phyloP scores from a whole-genome alignment of 2,888 invertebrate genomes.

The Sarcophaga variegata region DNA sequence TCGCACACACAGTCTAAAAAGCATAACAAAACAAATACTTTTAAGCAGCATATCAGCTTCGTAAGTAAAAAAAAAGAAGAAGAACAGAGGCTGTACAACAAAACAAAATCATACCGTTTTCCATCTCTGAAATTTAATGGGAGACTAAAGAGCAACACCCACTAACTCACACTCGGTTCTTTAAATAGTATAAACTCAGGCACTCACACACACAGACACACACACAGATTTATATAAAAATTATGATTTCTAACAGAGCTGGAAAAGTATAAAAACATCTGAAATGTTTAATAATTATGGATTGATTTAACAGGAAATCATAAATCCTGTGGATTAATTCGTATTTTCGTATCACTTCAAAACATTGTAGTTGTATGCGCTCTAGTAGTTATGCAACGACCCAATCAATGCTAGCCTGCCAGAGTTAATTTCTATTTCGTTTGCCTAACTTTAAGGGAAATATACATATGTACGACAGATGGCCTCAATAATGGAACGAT shows the following conservation, averaged over 20 bases:
- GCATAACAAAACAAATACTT: constrained; percentile 40
- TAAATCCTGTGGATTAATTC: no score
- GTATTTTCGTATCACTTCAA: no score
- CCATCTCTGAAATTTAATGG: constrained; percentile 42
- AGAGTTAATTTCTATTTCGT: no score
- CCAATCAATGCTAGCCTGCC: no score
- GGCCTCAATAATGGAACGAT: no score
- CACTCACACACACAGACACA: constrained; percentile 10
- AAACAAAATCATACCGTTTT: constrained; percentile 50
- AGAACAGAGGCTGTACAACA: constrained; percentile 65
- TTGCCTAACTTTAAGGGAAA: no score
- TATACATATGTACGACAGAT: no score
- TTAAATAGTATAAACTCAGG: neutral
- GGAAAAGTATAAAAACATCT: neutral
- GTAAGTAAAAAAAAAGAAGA: constrained; percentile 46
- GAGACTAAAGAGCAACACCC: constrained; percentile 56
- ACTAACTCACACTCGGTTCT: neutral
- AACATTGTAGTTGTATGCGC: no score
- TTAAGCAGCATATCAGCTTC: constrained; percentile 67
- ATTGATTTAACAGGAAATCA: no score
- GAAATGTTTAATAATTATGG: neutral
- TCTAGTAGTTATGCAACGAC: no score
- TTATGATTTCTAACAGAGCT: constrained; percentile 3
- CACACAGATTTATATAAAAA: constrained; percentile 20
- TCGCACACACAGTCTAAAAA: neutral